A percentile compares a stretch with the other conserved stretches of the same genome.
Conservation (phyloP, 2,888 invertebrate genomes). For the Drosophila nr. perissopoda region DNA sequence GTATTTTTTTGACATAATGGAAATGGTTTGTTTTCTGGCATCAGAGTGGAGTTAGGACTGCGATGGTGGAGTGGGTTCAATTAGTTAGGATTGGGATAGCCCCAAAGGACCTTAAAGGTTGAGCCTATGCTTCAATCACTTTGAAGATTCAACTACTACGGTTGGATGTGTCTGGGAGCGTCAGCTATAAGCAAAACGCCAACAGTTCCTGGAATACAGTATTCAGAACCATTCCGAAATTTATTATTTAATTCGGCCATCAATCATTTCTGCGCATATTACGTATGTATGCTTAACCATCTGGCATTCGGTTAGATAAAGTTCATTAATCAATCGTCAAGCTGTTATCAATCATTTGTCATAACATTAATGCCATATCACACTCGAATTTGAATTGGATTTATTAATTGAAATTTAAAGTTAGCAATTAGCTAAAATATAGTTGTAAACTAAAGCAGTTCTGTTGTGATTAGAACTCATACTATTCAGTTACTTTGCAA, state of each 20-base stretch:
- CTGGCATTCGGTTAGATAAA: constrained; percentile 25
- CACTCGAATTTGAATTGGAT: background rate
- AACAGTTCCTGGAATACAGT: background rate
- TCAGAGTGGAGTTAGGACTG: background rate
- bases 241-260: constrained; percentile 9
- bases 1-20: constrained; percentile 22
- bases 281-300: constrained; percentile 17
- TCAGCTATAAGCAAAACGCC: background rate
- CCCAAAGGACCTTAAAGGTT: background rate
- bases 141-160: constrained; percentile 1
- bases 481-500: background rate
- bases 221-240: constrained; percentile 10
- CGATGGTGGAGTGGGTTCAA: constrained; percentile 18
- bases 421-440: background rate
- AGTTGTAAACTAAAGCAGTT: background rate
- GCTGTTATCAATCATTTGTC: constrained; percentile 44
- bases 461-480: background rate
- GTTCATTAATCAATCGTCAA: constrained; percentile 52
- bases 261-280: constrained; percentile 32
- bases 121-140: constrained; percentile 8
- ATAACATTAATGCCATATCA: background rate
- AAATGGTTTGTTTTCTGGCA: constrained; percentile 25
- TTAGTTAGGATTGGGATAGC: constrained; percentile 19
- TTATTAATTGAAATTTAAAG: background rate
- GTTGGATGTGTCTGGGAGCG: background rate